A percentile compares a stretch with the other conserved stretches of the same genome.
phyloP scores from a whole-genome alignment of 2,113 vertebrate species.

The Cyanistes caeruleus region DNA sequence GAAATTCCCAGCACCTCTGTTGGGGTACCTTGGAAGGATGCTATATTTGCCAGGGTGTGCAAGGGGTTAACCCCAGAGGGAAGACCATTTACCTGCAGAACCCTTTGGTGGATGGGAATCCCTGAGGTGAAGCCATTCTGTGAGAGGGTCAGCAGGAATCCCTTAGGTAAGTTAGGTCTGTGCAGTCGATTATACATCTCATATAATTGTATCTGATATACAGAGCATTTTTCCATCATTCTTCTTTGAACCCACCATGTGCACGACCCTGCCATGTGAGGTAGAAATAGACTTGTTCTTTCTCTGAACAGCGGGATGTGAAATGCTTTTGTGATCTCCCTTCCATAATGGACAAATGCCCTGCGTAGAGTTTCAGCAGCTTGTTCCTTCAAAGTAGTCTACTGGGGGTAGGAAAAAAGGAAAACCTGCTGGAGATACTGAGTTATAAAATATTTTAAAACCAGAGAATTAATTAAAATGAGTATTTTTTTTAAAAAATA shows the following conservation, averaged over 20 bases:
- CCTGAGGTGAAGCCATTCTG: background rate
- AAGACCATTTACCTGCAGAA: background rate
- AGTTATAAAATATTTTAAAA: slow-evolving; percentile 21
- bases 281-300: slow-evolving; percentile 19
- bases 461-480: slow-evolving; percentile 22
- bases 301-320: slow-evolving; percentile 5
- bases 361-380: background rate
- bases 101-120: background rate
- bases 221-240: background rate
- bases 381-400: slow-evolving; percentile 21
- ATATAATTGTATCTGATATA: background rate
- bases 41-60: background rate
- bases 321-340: slow-evolving; percentile 33
- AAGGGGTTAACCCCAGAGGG: background rate
- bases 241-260: slow-evolving; percentile 2
- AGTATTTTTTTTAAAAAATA: background rate
- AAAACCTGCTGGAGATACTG: background rate
- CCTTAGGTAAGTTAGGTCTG: background rate
- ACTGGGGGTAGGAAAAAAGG: background rate
- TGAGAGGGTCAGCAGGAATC: background rate
- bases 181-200: fast-evolving
- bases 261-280: background rate
- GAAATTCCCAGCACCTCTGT: background rate
- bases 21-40: background rate
- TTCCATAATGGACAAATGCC: slow-evolving; percentile 5